Conservation (phyloP, 2,113 vertebrate species). For the Dascyllus trimaculatus region DNA sequence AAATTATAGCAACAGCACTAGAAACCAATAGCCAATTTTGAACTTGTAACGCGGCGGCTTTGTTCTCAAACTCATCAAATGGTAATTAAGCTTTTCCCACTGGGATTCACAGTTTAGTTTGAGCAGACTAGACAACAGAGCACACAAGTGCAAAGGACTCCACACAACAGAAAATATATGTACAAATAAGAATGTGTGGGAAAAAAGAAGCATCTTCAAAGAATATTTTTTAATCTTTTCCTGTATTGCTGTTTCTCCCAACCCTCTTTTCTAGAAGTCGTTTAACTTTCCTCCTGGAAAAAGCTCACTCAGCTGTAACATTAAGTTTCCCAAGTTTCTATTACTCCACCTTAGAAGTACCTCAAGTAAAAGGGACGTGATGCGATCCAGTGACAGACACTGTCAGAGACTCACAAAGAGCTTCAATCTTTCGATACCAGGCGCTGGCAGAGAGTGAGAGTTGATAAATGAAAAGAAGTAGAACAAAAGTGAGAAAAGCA, state of each 20-base stretch:
- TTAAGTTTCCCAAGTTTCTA: constrained; percentile 70
- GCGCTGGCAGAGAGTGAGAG: constrained; percentile 52
- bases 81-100: constrained; percentile 69
- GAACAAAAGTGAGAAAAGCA: constrained; percentile 70
- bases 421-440: constrained; percentile 70
- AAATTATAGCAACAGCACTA: constrained; percentile 69
- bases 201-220: constrained; percentile 4
- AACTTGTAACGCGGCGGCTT: constrained; percentile 66
- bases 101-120: constrained; percentile 39
- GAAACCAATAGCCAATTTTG: constrained; percentile 77
- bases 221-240: neutral
- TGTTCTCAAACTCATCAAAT: constrained; percentile 75
- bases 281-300: constrained; percentile 48
- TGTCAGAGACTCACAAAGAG: constrained; percentile 57
- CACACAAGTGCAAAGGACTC: neutral
- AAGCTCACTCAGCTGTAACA: constrained; percentile 72
- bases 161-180: constrained; percentile 17
- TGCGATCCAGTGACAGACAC: constrained; percentile 65
- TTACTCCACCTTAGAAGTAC: constrained; percentile 63
- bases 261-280: constrained; percentile 1
- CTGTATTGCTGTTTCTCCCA: neutral
- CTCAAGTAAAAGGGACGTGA: constrained; percentile 50
- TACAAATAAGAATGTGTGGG: neutral
- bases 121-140: constrained; percentile 28
- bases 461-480: constrained; percentile 67